phyloP scores from a whole-genome alignment of 1,140 invertebrate genomes.

The Ips nitidus region DNA sequence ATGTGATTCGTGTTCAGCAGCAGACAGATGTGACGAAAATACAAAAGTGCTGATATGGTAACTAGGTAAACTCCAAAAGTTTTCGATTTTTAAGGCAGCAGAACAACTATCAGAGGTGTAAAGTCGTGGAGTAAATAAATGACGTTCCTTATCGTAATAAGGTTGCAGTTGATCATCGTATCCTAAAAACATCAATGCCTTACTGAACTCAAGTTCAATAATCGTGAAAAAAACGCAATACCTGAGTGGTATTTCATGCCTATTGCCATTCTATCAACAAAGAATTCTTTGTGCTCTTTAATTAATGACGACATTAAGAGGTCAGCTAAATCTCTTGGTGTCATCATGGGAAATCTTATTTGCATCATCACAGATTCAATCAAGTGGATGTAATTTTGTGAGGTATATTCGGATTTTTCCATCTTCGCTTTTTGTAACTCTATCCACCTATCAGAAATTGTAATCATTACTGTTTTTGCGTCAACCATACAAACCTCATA shows the following conservation, averaged over 20 bases:
- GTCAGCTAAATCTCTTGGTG: conserved; percentile 78
- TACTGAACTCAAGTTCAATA: not conserved
- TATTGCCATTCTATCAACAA: conserved; percentile 83
- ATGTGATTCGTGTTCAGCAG: conserved; percentile 47
- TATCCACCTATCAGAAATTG: conserved; percentile 60
- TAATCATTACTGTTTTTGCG: not conserved
- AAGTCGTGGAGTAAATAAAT: conserved; percentile 78
- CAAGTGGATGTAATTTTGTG: conserved; percentile 59
- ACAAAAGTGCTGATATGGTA: conserved; percentile 81
- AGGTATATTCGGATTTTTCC: conserved; percentile 51
- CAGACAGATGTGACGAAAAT: conserved; percentile 61
- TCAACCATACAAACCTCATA: too few relatives aligned
- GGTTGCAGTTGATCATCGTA: conserved; percentile 54
- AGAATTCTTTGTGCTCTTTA: conserved; percentile 83
- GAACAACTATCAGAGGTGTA: conserved; percentile 83
- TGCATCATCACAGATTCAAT: conserved; percentile 74
- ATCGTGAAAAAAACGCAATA: not conserved
- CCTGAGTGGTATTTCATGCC: conserved; percentile 86
- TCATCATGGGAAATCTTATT: conserved; percentile 92
- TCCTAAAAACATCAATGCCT: conserved; percentile 42
- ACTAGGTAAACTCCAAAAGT: conserved; percentile 70
- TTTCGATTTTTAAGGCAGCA: conserved; percentile 72
- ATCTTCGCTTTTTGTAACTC: conserved; percentile 64
- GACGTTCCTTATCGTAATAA: conserved; percentile 59
- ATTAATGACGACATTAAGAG: conserved; percentile 75